Evolutionary conservation across 2,888 invertebrate genomes (phyloP).

Genomic region (Blastobasis lacticolella): DNA sequence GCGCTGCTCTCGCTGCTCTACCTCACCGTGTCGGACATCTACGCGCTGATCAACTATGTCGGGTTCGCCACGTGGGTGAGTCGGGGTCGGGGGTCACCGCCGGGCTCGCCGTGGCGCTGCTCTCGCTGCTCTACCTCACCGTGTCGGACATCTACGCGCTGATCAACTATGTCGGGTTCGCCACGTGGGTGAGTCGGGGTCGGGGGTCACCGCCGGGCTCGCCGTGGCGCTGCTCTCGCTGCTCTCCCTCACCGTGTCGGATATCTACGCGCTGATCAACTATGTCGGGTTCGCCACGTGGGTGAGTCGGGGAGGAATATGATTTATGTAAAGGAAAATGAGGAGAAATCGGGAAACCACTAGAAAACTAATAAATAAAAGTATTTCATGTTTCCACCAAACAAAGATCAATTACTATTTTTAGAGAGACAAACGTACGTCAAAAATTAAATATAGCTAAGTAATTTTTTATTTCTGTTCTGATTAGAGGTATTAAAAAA

Average conservation of each 20-base stretch:
- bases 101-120: constrained; percentile 92
- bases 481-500: too few relatives aligned
- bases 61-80: constrained; percentile 95
- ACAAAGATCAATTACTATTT: too few relatives aligned
- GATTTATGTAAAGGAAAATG: too few relatives aligned
- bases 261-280: constrained; percentile 96
- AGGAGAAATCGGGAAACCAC: too few relatives aligned
- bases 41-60: constrained; percentile 97
- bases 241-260: constrained; percentile 92
- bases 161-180: constrained; percentile 98
- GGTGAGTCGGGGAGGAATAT: too few relatives aligned
- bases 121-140: constrained; percentile 94
- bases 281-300: constrained; percentile 98
- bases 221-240: constrained; percentile 96
- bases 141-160: constrained; percentile 95
- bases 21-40: constrained; percentile 94
- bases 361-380: too few relatives aligned
- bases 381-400: too few relatives aligned
- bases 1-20: constrained; percentile 95
- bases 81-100: constrained; percentile 94
- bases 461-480: too few relatives aligned
- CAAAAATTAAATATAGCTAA: too few relatives aligned
- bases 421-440: too few relatives aligned
- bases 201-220: constrained; percentile 94
- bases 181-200: constrained; percentile 93